These are phyloP conservation scores for Drosophila lutescens DNA, from an alignment of 2,888 invertebrate species.

Conservation along the genomic window DNA sequence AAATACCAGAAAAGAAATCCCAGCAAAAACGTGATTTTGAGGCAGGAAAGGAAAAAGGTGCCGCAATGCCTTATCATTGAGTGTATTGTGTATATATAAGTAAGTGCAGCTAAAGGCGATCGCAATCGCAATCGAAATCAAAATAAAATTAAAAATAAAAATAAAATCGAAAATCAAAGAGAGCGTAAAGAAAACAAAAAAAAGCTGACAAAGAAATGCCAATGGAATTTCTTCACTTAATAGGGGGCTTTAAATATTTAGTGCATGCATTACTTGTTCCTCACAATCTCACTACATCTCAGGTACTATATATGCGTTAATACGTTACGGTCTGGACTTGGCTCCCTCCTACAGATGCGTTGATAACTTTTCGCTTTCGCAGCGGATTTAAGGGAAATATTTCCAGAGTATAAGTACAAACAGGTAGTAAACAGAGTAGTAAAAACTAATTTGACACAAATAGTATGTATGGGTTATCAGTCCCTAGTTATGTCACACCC, in stretches of 20 bases:
- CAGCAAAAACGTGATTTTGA: slow-evolving; percentile 36
- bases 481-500: not conserved
- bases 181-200: slow-evolving; percentile 9
- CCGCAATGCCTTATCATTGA: slow-evolving; percentile 37
- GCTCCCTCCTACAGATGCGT: not conserved
- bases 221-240: slow-evolving; percentile 41
- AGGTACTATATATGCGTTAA: not conserved
- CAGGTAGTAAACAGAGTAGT: slow-evolving; percentile 6
- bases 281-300: slow-evolving; percentile 11
- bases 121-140: slow-evolving; percentile 1
- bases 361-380: slow-evolving; percentile 28
- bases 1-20: slow-evolving; percentile 50
- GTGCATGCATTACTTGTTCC: not conserved
- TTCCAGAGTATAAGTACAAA: not conserved
- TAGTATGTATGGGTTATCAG: not conserved
- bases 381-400: slow-evolving; percentile 5
- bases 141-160: slow-evolving; percentile 8
- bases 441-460: not conserved
- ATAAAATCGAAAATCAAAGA: slow-evolving; percentile 15
- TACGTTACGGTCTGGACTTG: slow-evolving; percentile 21
- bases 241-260: not conserved
- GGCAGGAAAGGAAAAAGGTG: slow-evolving; percentile 14
- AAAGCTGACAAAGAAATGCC: slow-evolving; percentile 23
- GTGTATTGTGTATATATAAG: slow-evolving; percentile 3
- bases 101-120: slow-evolving; percentile 28